A percentile compares a stretch with the other conserved stretches of the same genome.
Evolutionary conservation across 30 jellyfish, hydroid and myxozoan species (phyloP).

Genomic region (Sanderia malayensis): DNA sequence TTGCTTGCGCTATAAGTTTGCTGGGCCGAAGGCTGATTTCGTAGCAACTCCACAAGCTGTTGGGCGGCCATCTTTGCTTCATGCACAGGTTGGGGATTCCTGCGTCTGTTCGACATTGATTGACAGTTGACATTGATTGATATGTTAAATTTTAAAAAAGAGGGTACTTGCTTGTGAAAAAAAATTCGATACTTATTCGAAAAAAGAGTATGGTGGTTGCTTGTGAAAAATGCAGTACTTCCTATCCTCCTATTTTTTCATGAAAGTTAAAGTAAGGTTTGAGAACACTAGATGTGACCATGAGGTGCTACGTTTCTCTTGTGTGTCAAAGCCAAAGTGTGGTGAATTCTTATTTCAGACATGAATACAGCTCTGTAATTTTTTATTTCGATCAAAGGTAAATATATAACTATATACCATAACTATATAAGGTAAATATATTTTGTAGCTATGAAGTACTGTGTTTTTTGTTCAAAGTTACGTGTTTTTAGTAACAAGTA

Average conservation of each 20-base stretch:
- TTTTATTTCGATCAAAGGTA: neutral
- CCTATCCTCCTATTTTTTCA: neutral
- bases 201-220: neutral
- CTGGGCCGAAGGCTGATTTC: neutral
- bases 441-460: neutral
- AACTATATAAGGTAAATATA: neutral
- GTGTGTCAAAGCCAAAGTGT: conserved; percentile 1
- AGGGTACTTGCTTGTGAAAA: conserved; percentile 2
- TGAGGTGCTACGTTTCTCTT: neutral
- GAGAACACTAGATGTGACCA: neutral
- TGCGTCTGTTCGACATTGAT: conserved; percentile 3
- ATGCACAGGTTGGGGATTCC: neutral
- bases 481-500: neutral
- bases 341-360: neutral
- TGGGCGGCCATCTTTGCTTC: neutral
- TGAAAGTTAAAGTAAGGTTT: neutral
- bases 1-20: neutral
- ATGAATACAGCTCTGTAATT: neutral
- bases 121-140: conserved; percentile 31
- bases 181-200: neutral
- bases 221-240: neutral
- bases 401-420: too few relatives aligned
- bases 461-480: neutral
- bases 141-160: conserved; percentile 18
- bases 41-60: neutral